phyloP scores from a whole-genome alignment of 2,888 invertebrate genomes.

The Andrena trimmerana region DNA sequence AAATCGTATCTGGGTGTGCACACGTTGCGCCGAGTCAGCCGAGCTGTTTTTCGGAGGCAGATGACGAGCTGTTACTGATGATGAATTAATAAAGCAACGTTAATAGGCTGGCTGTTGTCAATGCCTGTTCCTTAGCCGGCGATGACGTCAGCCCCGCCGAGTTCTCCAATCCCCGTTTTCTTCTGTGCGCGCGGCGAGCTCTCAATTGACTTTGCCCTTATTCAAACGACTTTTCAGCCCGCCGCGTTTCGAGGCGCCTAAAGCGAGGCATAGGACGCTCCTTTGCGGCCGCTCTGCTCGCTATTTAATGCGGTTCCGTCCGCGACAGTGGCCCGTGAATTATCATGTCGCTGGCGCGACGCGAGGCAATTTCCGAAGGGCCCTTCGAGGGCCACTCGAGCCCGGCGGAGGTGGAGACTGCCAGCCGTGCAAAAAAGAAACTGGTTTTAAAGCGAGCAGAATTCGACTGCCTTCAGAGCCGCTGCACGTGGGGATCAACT shows the following conservation, averaged over 20 bases:
- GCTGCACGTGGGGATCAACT: slow-evolving; percentile 41
- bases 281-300: slow-evolving; percentile 29
- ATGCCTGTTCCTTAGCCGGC: slow-evolving; percentile 18
- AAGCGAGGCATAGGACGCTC: slow-evolving; percentile 16
- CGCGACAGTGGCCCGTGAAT: slow-evolving; percentile 4
- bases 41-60: not conserved
- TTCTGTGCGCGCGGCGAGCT: slow-evolving; percentile 31
- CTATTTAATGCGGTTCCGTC: slow-evolving; percentile 2
- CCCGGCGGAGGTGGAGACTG: slow-evolving; percentile 11
- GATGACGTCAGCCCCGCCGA: slow-evolving; percentile 46
- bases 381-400: not conserved
- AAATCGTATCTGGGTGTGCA: not conserved
- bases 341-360: slow-evolving; percentile 9
- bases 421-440: slow-evolving; percentile 45
- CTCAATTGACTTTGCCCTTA: slow-evolving; percentile 67
- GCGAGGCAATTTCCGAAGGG: slow-evolving; percentile 34
- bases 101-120: not conserved
- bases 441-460: slow-evolving; percentile 49
- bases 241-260: slow-evolving; percentile 22
- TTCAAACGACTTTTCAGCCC: slow-evolving; percentile 48
- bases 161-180: slow-evolving; percentile 34
- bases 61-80: not conserved
- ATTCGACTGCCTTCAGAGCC: slow-evolving; percentile 8
- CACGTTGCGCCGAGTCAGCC: not conserved
- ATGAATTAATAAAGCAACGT: slow-evolving; percentile 25